These are phyloP conservation scores for Psilopogon haemacephalus DNA, from an alignment of 2,113 vertebrate genomes.

Conservation along the genomic window DNA sequence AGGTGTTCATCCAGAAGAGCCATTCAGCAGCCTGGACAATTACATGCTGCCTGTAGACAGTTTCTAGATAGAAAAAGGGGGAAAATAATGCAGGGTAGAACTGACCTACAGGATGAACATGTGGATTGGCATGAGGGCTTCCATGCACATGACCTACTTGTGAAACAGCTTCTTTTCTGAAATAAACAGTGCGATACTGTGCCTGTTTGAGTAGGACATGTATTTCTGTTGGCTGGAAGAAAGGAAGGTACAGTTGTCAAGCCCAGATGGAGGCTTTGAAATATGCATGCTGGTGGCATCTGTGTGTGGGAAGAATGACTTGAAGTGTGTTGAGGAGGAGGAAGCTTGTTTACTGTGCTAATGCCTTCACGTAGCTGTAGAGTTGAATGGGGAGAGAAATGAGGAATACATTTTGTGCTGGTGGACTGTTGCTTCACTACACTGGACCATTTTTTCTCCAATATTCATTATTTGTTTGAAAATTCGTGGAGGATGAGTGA, in stretches of 20 bases:
- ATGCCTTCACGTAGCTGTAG: conserved; percentile 57
- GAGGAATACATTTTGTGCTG: conserved; percentile 17
- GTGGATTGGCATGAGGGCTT: conserved; percentile 44
- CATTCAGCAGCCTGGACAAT: conserved; percentile 25
- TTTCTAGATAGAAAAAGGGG: background rate
- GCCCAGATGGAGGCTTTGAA: conserved; percentile 81
- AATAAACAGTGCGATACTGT: conserved; percentile 44
- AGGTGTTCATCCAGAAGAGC: conserved; percentile 46
- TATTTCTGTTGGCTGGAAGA: conserved; percentile 74
- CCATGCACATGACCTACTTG: conserved; percentile 52
- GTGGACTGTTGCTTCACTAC: conserved; percentile 17
- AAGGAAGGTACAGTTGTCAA: conserved; percentile 77
- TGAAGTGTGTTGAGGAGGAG: conserved; percentile 74
- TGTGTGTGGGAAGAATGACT: conserved; percentile 80
- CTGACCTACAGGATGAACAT: background rate
- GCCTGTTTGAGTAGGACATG: conserved; percentile 72
- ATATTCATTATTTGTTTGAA: conserved; percentile 10
- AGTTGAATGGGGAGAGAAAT: conserved; percentile 67
- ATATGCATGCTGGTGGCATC: conserved; percentile 78
- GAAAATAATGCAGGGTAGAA: background rate
- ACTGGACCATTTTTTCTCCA: background rate
- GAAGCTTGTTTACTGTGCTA: conserved; percentile 67
- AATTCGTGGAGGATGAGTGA: background rate
- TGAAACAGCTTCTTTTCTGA: conserved; percentile 63
- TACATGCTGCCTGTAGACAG: background rate